Base-by-base conservation (phyloP, 1,140 invertebrate species). In the Caenorhabditis inopinata region DNA sequence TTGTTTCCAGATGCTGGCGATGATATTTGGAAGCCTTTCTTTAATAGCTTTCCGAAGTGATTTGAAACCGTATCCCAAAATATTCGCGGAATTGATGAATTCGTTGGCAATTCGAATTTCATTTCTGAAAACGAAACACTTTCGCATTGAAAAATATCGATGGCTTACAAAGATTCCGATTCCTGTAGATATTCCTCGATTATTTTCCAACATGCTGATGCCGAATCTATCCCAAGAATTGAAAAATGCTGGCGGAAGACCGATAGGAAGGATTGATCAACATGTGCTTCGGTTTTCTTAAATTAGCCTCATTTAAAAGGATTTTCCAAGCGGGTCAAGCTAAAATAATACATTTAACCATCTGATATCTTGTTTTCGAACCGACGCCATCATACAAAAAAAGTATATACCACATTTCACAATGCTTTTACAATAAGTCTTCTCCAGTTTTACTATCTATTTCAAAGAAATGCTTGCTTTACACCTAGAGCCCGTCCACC, bases 201-300 rank as follows among this genome's bases (percentile, higher is more conserved):
- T n/a, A 68, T 11, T n/a, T 68, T 68, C 58, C 58, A 68, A 21
- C 58, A 68, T 21, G 58, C n/a, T 3, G 38, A 16, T 1, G 58
- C 58, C 2, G 58, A 68, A 68, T 68, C 58, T 11, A 68, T 21
- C 23, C 58, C 58, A 5, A 68, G 25, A 21, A 68, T 68, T 9
- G 58, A n/a, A 42, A 68, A 68, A 42, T 68, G 58, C 38, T 68
- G 35, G 2, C 58, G 58, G 32, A 68, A 68, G 38, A 68, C 38
- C 7, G 58, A 68, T 18, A 68, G 58, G n/a, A 68, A 68, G 2
- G 58, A 29, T 38, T 68, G 29, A 7, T 68, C 58, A 9, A 68
- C 32, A 12, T 68, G 58, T 0, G 58, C 58, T 38, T 68, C 58
- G 5, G 32, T 21, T 38, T 68, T 68, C 58, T n/a, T 68, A 16